phyloP scores from a whole-genome alignment of 2,797 vertebrate species.

The Microcaecilia unicolor region DNA sequence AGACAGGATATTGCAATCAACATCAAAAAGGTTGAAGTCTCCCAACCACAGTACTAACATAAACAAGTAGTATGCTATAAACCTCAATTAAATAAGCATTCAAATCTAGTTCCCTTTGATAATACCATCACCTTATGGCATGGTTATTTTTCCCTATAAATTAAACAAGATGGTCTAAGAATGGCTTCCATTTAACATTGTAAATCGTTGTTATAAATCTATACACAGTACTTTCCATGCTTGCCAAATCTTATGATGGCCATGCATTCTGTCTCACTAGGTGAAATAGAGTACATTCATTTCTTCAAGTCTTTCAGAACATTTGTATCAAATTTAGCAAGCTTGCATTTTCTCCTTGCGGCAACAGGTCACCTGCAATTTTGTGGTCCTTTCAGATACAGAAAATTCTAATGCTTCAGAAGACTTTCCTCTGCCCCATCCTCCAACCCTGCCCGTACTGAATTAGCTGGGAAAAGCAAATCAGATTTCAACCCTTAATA shows the following conservation, averaged over 20 bases:
- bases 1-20: too few relatives aligned
- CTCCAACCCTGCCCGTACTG: not conserved
- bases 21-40: too few relatives aligned
- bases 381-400: conserved; percentile 12
- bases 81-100: too few relatives aligned
- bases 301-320: conserved; percentile 12
- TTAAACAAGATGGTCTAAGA: too few relatives aligned
- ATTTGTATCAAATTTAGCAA: conserved; percentile 31
- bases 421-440: too few relatives aligned
- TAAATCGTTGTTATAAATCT: not conserved
- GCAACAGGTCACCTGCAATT: conserved; percentile 3
- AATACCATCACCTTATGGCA: too few relatives aligned
- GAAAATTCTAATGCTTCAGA: conserved; percentile 14
- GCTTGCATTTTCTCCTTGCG: conserved; percentile 26
- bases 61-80: too few relatives aligned
- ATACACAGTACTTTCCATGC: not conserved
- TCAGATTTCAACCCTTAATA: conserved; percentile 23
- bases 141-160: too few relatives aligned
- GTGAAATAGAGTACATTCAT: conserved; percentile 4
- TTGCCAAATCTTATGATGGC: conserved; percentile 3
- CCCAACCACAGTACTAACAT: too few relatives aligned
- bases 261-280: not conserved
- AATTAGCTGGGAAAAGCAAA: conserved; percentile 17
- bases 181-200: not conserved
- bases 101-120: too few relatives aligned